Evolutionary conservation across 2,888 invertebrate species (phyloP), one percentile per base, ranked within the genome.

Genomic region (Pollenia labialis): DNA sequence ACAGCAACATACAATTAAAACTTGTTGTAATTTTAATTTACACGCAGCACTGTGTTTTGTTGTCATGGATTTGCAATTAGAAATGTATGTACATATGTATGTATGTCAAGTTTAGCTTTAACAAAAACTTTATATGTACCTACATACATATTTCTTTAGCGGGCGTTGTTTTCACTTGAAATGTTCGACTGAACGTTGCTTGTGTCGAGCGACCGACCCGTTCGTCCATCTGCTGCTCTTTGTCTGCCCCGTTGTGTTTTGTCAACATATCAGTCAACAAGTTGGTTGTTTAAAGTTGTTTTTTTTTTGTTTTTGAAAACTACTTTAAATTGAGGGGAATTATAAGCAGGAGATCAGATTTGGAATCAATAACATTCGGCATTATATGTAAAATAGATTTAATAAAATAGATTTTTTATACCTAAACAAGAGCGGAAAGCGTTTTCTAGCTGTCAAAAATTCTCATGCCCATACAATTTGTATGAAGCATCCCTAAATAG

Each of bases 81-180:
- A 86, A 87, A 87, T 75, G 85, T 88, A n/a, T n/a, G n/a, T n/a
- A n/a, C n/a, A n/a, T n/a, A n/a, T n/a, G n/a, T n/a, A n/a, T n/a
- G n/a, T n/a, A 48, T 88, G 87, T 83, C 88, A 88, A 88, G 88
- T 87, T 87, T 88, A 85, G 82, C 82, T 88, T 81, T 82, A 66
- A 71, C 87, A 74, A 77, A 68, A 84, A 83, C 75, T 40, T 60
- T 46, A 58, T n/a, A n/a, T n/a, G n/a, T n/a, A n/a, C n/a, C n/a
- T n/a, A n/a, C n/a, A n/a, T 85, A 32, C 32, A 6, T 32, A 48
- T 86, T 82, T 72, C 81, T 83, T 87, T 81, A 62, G 82, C 83
- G 85, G 88, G 88, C 72, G 82, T 84, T 88, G 68, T 84, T 88
- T 88, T 88, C 81, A 83, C 74, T 79, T 81, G 83, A 72, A 82